phyloP scores from a whole-genome alignment of 2,113 vertebrate species.

The Mustelus asterias region DNA sequence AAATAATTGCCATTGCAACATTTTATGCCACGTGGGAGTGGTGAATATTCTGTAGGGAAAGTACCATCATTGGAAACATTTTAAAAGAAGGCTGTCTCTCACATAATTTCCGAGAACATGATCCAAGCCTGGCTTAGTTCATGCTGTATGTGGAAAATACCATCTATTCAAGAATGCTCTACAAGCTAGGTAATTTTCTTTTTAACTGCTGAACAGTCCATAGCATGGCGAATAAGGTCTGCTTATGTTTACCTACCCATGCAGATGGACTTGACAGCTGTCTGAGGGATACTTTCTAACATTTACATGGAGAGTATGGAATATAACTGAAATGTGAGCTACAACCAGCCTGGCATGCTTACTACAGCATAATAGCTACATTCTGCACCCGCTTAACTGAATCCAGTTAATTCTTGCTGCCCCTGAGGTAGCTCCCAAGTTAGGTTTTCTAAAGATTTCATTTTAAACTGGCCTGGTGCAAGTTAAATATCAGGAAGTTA shows the following conservation, averaged over 20 bases:
- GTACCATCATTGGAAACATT: neutral
- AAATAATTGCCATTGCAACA: neutral
- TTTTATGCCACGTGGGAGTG: neutral
- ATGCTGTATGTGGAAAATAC: neutral
- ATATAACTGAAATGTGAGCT: slow-evolving; percentile 2
- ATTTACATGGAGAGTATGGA: neutral
- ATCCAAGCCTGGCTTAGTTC: slow-evolving; percentile 6
- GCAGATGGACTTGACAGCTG: neutral
- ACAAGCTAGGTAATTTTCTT: neutral
- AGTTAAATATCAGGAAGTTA: slow-evolving; percentile 9
- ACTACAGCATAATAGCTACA: neutral
- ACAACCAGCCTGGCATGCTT: neutral
- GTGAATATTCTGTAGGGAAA: neutral
- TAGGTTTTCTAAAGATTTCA: neutral
- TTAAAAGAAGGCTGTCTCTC: neutral
- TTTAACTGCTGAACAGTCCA: neutral
- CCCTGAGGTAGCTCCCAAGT: neutral
- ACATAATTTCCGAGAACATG: neutral
- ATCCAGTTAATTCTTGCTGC: neutral
- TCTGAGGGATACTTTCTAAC: neutral
- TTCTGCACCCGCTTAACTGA: slow-evolving; percentile 4
- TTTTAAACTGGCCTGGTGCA: neutral
- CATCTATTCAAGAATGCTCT: neutral
- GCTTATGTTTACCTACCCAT: slow-evolving; percentile 1
- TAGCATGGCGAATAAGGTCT: neutral